phyloP scores from a whole-genome alignment of 1,140 invertebrate species.

The Saccostrea cuccullata region DNA sequence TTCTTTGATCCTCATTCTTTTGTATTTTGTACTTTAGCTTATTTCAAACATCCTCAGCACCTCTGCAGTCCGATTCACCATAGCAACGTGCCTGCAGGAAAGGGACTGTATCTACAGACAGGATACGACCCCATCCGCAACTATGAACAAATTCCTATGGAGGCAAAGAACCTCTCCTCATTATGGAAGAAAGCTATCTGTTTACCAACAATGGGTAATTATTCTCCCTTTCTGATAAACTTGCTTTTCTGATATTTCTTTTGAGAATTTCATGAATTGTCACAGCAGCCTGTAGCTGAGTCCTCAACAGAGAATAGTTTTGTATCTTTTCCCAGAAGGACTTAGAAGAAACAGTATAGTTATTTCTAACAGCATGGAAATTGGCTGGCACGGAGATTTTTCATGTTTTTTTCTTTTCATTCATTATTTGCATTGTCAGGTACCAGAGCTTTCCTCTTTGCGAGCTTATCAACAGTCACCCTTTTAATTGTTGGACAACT shows the following conservation, averaged over 20 bases:
- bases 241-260: too few relatives aligned
- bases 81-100: conserved; percentile 63
- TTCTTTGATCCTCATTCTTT: background rate
- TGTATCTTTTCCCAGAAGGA: too few relatives aligned
- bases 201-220: conserved; percentile 71
- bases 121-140: conserved; percentile 65
- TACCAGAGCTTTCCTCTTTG: background rate
- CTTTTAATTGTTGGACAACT: background rate
- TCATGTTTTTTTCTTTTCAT: background rate
- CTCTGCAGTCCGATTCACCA: conserved; percentile 67
- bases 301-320: too few relatives aligned
- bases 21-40: conserved; percentile 63
- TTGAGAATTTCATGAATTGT: too few relatives aligned
- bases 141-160: conserved; percentile 66
- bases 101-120: conserved; percentile 73
- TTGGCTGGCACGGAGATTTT: background rate
- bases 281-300: too few relatives aligned
- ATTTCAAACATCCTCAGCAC: conserved; percentile 73
- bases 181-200: conserved; percentile 69
- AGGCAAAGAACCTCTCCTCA: conserved; percentile 61
- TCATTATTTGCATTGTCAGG: background rate
- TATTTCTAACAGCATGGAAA: too few relatives aligned
- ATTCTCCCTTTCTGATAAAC: background rate
- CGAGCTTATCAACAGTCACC: background rate
- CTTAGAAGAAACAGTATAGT: too few relatives aligned